Conservation (phyloP, 2,888 invertebrate species). For the Orthosia gracilis region DNA sequence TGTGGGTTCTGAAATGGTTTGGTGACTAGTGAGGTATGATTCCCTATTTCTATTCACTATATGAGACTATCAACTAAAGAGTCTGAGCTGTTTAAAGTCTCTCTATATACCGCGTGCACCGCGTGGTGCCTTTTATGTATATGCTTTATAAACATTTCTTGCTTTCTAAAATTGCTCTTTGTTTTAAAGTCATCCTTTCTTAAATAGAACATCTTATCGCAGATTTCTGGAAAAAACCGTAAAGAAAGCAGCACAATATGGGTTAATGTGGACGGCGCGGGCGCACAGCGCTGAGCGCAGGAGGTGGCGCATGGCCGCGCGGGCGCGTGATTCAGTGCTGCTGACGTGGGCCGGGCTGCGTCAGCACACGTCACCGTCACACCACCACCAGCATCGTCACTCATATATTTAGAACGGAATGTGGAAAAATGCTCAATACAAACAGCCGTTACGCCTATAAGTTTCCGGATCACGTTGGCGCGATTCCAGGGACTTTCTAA, state of each 20-base stretch:
- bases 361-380: constrained; percentile 82
- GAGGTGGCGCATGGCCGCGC: constrained; percentile 73
- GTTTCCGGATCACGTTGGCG: constrained; percentile 84
- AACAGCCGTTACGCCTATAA: constrained; percentile 76
- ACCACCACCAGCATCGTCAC: constrained; percentile 78
- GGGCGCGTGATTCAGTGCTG: constrained; percentile 82
- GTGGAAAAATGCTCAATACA: constrained; percentile 80
- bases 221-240: constrained; percentile 21
- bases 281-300: constrained; percentile 26
- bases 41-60: background rate
- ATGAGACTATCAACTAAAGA: background rate
- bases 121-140: background rate
- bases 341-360: constrained; percentile 84
- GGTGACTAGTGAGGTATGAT: no score
- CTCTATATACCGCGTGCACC: background rate
- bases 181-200: background rate
- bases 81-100: background rate
- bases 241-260: constrained; percentile 35
- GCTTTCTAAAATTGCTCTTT: background rate
- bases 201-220: constrained; percentile 13
- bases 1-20: background rate
- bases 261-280: constrained; percentile 35
- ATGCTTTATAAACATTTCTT: background rate
- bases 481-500: constrained; percentile 76
- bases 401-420: constrained; percentile 88